These are phyloP conservation scores for Tragopan temminckii DNA, from an alignment of 2,797 vertebrate genomes.

Conservation along the genomic window DNA sequence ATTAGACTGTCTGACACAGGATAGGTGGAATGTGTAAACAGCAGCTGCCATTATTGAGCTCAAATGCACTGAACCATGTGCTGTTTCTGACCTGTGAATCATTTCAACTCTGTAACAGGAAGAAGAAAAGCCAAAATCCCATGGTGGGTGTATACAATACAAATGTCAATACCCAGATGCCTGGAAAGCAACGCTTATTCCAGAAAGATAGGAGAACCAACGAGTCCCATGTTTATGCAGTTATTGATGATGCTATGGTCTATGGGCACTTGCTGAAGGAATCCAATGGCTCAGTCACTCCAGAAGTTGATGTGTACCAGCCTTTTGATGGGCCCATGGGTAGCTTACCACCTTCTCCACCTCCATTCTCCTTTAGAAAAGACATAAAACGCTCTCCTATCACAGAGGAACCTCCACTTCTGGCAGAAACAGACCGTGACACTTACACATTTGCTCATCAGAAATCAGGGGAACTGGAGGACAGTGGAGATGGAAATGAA, in stretches of 20 bases:
- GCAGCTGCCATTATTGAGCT: background rate
- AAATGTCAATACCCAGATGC: constrained; percentile 85
- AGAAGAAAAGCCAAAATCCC: constrained; percentile 84
- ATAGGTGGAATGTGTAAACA: background rate
- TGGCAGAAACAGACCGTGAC: constrained; percentile 85
- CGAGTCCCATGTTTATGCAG: constrained; percentile 91
- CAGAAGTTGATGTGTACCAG: constrained; percentile 87
- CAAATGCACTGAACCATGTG: rapidly evolving
- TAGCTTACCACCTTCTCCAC: constrained; percentile 83
- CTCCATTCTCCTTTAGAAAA: constrained; percentile 74
- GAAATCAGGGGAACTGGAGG: constrained; percentile 17
- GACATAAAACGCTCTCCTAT: constrained; percentile 13
- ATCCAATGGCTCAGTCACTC: constrained; percentile 67
- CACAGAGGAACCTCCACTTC: background rate
- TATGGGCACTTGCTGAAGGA: constrained; percentile 87
- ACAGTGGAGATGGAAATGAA: constrained; percentile 53
- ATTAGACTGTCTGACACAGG: background rate
- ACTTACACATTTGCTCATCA: constrained; percentile 87
- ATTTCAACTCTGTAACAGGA: constrained; percentile 60
- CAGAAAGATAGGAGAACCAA: constrained; percentile 84
- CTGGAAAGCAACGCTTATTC: constrained; percentile 79
- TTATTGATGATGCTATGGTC: constrained; percentile 90
- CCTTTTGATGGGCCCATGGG: constrained; percentile 86
- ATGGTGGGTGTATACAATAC: constrained; percentile 87
- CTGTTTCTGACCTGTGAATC: background rate